phyloP scores from a whole-genome alignment of 2,888 invertebrate species.

The Drosophila villosipedis region DNA sequence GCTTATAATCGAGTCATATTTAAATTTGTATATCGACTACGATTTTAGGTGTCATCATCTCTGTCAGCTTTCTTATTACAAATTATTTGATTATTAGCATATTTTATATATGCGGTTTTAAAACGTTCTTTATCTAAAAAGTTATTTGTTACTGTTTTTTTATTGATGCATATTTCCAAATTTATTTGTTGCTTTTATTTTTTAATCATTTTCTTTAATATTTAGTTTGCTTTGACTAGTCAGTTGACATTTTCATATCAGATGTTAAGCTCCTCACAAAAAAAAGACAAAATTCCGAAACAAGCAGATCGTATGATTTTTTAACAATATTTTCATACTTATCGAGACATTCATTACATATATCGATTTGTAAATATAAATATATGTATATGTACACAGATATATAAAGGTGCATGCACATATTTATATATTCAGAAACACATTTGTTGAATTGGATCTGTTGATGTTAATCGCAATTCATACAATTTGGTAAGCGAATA shows the following conservation, averaged over 20 bases:
- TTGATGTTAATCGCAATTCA: slow-evolving; percentile 22
- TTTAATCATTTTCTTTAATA: background rate
- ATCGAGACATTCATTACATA: background rate
- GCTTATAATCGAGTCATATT: background rate
- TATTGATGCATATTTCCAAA: background rate
- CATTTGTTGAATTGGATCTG: background rate
- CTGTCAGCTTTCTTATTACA: background rate
- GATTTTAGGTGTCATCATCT: background rate
- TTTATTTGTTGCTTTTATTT: background rate
- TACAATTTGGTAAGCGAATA: slow-evolving; percentile 54
- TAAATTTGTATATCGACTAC: background rate
- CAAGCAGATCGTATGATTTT: background rate
- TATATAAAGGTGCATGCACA: background rate
- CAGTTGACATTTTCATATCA: background rate
- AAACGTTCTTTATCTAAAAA: background rate
- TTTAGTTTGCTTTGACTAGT: slow-evolving; percentile 11
- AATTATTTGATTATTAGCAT: background rate
- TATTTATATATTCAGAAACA: background rate
- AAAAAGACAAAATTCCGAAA: slow-evolving; percentile 14
- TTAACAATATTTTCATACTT: background rate
- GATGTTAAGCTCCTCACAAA: background rate
- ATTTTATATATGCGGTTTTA: background rate
- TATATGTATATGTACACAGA: background rate
- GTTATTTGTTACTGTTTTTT: background rate
- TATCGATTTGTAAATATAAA: background rate